Base-by-base conservation (phyloP, 2,888 invertebrate genomes). In the Argyra leucocephala region DNA sequence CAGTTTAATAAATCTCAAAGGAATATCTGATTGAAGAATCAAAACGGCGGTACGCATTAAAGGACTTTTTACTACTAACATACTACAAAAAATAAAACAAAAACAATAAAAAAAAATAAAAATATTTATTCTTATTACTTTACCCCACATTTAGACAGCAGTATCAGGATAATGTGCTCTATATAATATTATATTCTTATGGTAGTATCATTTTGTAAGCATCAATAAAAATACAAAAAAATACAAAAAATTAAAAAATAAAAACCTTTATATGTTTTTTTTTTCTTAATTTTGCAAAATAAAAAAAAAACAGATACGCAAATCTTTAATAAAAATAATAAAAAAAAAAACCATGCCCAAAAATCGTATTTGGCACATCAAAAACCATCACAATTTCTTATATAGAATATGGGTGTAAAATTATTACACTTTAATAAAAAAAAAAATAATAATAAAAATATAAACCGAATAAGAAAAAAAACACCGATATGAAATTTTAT, bases 401-500 rank as follows among this genome's bases (percentile, higher is more conserved):
- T 48, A 18, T 48, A 48, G 18, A 48, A 15, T 5, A 18, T 48
- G 18, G 12, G 1, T 48, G 15, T 48, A 48, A 48, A 18, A 48
- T 48, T 48, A 15, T 48, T 18, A 48, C 48, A 48, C 48, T 48
- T 48, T n/a, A 48, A 48, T 48, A 48, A 48, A 48, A 48, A 48
- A 48, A 3, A 18, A 31, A 31, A n/a, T n/a, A n/a, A n/a, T n/a
- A n/a, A n/a, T n/a, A n/a, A n/a, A n/a, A n/a, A n/a, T n/a, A n/a
- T n/a, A n/a, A n/a, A n/a, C n/a, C n/a, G n/a, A n/a, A n/a, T n/a
- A n/a, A n/a, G n/a, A 31, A 18, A 48, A 48, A 48, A 15, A 18
- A 48, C 48, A 48, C 5, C n/a, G 48, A 48, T n/a, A 48, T 48
- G 48, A 48, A 48, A 48, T 48, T 48, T 48, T 48, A 48, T 48